Evolutionary conservation across 64 coral and sea anemone genomes (phyloP), one percentile per base, ranked within the genome.

Genomic region (Acropora tenuis): DNA sequence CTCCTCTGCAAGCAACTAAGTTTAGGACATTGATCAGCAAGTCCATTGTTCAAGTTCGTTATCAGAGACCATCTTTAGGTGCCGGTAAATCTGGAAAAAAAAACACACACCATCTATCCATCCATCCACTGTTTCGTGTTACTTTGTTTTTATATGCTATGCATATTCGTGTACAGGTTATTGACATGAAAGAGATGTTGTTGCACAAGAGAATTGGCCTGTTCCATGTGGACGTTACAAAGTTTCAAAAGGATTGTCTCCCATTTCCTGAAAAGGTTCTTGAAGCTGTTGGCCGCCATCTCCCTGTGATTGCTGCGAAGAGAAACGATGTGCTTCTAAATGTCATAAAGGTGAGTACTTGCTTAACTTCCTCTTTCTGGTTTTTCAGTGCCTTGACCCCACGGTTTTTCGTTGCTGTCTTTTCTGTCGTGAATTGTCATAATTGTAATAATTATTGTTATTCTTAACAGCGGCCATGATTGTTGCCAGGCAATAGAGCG

Each of bases 251-350:
- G 3, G 88, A 92, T 7, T 93, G 90, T 85, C 83, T 99, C 57
- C 97, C 97, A 0, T 99, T 91, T 49, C 97, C 94, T 48, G 75
- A 85, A n/a, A 85, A 80, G 15, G 86, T 99, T 9, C 74, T 99
- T n/a, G 17, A 90, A 43, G 91, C 73, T 46, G 84, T 96, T 60
- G 88, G 78, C 48, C 43, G 71, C 73, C 94, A 99, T 80, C 78
- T 99, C 8, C 97, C 97, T 60, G 88, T 96, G 19, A 91, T 99
- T 49, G 97, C 97, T 55, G 97, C 94, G 9, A 96, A 59, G 40
- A 60, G 94, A 41, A 99, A 99, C 20, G 92, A 99, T 87, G 88
- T 84, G 3, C 86, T 99, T 6, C 88, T 99, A 2, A 88, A 93
- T 71, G 91, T 99, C 9, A 91, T 99, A 16, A 99, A 99, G 97